Percentiles rank a stretch among this genome's conserved stretches.
phyloP scores from a whole-genome alignment of 64 coral and sea anemone species.

The Montipora capricornis region DNA sequence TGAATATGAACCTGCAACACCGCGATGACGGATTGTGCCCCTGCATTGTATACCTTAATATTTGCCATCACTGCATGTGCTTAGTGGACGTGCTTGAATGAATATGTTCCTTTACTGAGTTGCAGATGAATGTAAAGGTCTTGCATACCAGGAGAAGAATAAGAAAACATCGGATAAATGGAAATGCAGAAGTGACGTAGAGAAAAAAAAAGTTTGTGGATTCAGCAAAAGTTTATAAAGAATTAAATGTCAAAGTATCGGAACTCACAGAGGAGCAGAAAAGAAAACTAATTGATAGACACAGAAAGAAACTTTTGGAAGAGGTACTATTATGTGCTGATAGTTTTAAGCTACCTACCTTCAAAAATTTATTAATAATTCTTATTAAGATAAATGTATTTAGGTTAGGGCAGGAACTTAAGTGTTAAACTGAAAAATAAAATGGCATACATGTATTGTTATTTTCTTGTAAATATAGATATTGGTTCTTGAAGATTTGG shows the following conservation, averaged over 20 bases:
- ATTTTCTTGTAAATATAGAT: conserved; percentile 18
- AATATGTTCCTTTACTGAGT: conserved; percentile 7
- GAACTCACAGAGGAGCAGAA: conserved; percentile 45
- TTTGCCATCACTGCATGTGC: neutral
- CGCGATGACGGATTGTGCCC: no score
- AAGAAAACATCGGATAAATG: conserved; percentile 29
- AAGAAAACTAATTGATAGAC: conserved; percentile 15
- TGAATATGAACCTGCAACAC: neutral
- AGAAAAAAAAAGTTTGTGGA: conserved; percentile 23
- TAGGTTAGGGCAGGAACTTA: neutral
- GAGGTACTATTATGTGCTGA: conserved; percentile 27
- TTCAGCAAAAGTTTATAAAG: conserved; percentile 14
- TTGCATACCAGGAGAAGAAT: conserved; percentile 19
- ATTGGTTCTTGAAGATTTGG: conserved; percentile 67
- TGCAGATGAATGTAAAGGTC: conserved; percentile 39
- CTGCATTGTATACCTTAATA: neutral
- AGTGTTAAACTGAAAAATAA: conserved; percentile 12
- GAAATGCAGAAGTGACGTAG: neutral
- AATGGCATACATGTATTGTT: neutral
- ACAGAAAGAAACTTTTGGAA: conserved; percentile 50
- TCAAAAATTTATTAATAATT: neutral
- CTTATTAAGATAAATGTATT: conserved; percentile 11
- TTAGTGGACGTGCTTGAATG: neutral
- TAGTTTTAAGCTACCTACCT: neutral
- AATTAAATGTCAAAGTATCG: conserved; percentile 33